phyloP scores from a whole-genome alignment of 2,797 vertebrate species.

The Miichthys miiuy region DNA sequence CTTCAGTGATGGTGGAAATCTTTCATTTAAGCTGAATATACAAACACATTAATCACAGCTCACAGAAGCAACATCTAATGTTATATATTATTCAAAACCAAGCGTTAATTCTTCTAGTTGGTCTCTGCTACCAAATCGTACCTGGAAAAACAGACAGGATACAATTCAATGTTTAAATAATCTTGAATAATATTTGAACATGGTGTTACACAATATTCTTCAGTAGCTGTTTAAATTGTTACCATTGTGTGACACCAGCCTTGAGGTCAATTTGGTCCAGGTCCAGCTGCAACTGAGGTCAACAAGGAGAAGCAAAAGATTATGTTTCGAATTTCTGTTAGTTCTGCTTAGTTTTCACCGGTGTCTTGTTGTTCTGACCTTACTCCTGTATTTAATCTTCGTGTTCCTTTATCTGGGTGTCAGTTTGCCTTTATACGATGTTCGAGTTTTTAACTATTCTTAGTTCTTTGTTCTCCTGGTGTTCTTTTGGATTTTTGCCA shows the following conservation, averaged over 20 bases:
- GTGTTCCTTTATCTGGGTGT: no score
- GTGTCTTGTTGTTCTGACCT: no score
- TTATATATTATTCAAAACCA: conserved; percentile 49
- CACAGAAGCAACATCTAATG: conserved; percentile 71
- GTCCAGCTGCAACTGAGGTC: conserved; percentile 88
- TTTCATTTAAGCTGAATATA: conserved; percentile 75
- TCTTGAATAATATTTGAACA: background rate
- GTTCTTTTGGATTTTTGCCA: no score
- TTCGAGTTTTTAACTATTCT: no score
- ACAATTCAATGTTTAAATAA: conserved; percentile 4
- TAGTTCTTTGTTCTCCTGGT: no score
- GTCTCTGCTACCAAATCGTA: conserved; percentile 83
- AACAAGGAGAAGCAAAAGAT: conserved; percentile 7
- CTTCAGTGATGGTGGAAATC: conserved; percentile 63
- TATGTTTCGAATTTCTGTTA: background rate
- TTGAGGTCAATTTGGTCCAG: conserved; percentile 90
- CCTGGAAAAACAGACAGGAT: conserved; percentile 73
- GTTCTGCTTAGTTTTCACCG: no score
- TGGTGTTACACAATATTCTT: background rate
- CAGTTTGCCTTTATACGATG: no score
- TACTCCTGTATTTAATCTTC: no score
- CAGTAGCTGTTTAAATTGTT: conserved; percentile 47
- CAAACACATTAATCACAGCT: conserved; percentile 68
- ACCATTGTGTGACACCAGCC: conserved; percentile 89
- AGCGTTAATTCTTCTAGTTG: conserved; percentile 71